These are phyloP conservation scores for Brachyhypopomus occidentalis DNA, from an alignment of 2,113 vertebrate genomes.

Conservation along the genomic window DNA sequence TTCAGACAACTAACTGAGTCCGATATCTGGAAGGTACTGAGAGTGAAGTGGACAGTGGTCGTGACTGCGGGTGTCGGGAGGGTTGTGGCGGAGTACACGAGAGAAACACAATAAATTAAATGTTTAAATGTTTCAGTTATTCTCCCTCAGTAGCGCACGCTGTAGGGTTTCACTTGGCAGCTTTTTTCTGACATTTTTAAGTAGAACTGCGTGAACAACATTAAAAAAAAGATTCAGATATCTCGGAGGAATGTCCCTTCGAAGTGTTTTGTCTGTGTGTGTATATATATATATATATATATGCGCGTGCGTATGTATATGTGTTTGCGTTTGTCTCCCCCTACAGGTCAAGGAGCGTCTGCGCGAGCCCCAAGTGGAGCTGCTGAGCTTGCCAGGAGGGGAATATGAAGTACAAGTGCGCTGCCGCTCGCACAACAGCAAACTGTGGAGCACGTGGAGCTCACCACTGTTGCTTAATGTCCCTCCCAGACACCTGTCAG, in stretches of 20 bases:
- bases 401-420: constrained; percentile 69
- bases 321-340: neutral
- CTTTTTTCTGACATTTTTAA: neutral
- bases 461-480: constrained; percentile 58
- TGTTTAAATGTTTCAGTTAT: no score
- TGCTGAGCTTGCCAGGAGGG: constrained; percentile 67
- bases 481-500: constrained; percentile 51
- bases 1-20: constrained; percentile 63
- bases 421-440: constrained; percentile 69
- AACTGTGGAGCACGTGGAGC: constrained; percentile 77
- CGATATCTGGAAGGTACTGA: constrained; percentile 52
- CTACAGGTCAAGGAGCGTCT: constrained; percentile 69
- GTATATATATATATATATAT: no score
- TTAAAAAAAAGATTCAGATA: neutral
- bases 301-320: constrained; percentile 4
- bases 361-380: constrained; percentile 67
- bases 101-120: no score
- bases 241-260: neutral
- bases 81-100: no score
- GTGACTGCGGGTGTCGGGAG: no score
- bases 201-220: neutral
- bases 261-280: neutral
- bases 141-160: neutral
- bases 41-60: neutral
- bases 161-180: neutral